Conservation (phyloP, 1,140 invertebrate genomes). For the Tachypleus tridentatus region DNA sequence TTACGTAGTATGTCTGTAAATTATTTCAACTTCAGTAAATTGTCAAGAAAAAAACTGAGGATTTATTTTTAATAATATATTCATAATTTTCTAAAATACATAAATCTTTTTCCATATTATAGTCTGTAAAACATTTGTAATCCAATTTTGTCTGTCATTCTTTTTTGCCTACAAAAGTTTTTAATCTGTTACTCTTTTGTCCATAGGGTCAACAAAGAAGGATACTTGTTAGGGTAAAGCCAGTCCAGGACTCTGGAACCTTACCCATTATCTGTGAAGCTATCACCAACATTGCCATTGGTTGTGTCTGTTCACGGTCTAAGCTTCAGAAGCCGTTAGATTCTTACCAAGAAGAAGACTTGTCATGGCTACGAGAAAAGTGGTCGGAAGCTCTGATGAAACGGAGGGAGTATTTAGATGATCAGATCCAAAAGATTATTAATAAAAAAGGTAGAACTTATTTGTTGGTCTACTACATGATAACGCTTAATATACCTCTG, state of each 20-base stretch:
- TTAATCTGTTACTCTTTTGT: too few relatives aligned
- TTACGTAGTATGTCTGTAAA: too few relatives aligned
- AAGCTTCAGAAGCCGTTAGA: constrained; percentile 78
- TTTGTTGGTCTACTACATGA: neutral
- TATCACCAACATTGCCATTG: constrained; percentile 75
- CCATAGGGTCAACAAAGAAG: constrained; percentile 40
- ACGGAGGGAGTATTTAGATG: constrained; percentile 74
- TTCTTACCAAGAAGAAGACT: constrained; percentile 96
- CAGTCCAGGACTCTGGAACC: constrained; percentile 84
- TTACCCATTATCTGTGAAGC: constrained; percentile 90
- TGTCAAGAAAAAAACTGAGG: too few relatives aligned
- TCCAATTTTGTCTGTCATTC: too few relatives aligned
- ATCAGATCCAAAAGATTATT: constrained; percentile 68
- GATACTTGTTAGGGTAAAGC: constrained; percentile 62
- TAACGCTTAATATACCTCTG: too few relatives aligned
- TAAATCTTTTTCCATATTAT: too few relatives aligned
- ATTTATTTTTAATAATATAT: too few relatives aligned
- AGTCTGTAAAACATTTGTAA: too few relatives aligned
- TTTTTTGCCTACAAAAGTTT: too few relatives aligned
- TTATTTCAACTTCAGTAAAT: too few relatives aligned
- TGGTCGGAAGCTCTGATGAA: constrained; percentile 85
- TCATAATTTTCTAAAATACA: too few relatives aligned
- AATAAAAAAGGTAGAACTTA: constrained; percentile 53
- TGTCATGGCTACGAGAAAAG: constrained; percentile 71
- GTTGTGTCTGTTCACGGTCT: constrained; percentile 59